Base-by-base conservation (phyloP, 2,113 vertebrate species). In the Procapra przewalskii region DNA sequence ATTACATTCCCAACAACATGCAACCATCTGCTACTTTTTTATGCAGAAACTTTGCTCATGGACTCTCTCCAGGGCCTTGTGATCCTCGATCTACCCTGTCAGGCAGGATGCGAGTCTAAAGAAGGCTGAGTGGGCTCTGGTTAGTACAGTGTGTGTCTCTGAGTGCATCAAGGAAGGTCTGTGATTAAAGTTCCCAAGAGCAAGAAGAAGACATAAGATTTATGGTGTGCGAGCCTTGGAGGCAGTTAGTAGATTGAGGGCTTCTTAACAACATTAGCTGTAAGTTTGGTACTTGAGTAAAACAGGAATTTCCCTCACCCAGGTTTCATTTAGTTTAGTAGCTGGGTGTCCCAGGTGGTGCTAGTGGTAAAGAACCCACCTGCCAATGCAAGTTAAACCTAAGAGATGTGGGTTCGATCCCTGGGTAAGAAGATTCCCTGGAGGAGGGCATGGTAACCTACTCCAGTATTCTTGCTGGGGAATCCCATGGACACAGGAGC, bases 251-350 rank as follows among this genome's bases (percentile, higher is more conserved):
- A 95, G 43, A 89, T 80, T 0, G 1, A 33, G n/a, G 57, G 75
- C 59, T 2, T 57, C 97, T 97, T 88, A 75, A 91, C 84, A 55
- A 55, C 33, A 60, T 50, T 59, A 97, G 67, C 80, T 94, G 81
- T 80, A 16, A 81, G 80, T 80, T 88, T 62, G 33, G 75, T 88
- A 23, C 59, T 97, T 87, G 94, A 97, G 59, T 97, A 11, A 81
- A 89, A 85, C 92, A 98, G 94, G n/a, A 94, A 88, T 91, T 97
- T 98, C 40, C 81, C 17, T 40, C 60, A 80, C 50, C 94, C 27
- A 90, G 85, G 86, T 95, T 93, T 10, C 16, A 1, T 92, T 86
- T 93, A 54, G 31, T 97, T 97, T 97, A 92, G 81, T 96, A 95
- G 98, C 82, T 97, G n/a, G 19, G 10, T 71, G 40, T 71, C 67